Evolutionary conservation across 1,140 invertebrate species (phyloP).

Genomic region (Apis cerana): DNA sequence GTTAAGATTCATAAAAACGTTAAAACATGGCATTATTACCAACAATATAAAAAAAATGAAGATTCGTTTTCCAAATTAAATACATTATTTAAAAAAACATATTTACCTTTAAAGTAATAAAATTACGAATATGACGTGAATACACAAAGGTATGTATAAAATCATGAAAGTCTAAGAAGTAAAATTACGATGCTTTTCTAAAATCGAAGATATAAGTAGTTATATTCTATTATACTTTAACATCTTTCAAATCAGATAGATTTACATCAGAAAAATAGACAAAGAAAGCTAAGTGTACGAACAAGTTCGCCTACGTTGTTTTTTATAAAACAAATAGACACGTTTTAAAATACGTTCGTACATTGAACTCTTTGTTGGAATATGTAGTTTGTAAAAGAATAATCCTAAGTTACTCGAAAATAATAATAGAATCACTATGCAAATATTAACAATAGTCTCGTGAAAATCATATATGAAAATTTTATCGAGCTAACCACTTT

Average conservation of each 20-base stretch:
- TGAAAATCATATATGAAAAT: not conserved
- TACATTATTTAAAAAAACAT: not conserved
- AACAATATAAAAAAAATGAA: not conserved
- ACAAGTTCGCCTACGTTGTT: constrained; percentile 6
- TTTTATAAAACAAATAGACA: constrained; percentile 1
- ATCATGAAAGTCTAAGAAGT: constrained; percentile 28
- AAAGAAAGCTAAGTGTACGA: not conserved
- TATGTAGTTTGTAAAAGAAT: not conserved
- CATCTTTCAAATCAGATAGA: constrained; percentile 34
- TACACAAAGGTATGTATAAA: constrained; percentile 34
- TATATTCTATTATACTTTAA: constrained; percentile 2
- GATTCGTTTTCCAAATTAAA: not conserved
- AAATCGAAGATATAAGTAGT: constrained; percentile 27
- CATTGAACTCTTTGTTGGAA: not conserved
- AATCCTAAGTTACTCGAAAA: not conserved
- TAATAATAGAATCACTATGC: not conserved
- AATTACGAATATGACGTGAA: not conserved
- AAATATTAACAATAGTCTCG: not conserved
- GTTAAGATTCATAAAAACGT: not conserved
- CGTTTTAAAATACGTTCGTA: too few species aligned
- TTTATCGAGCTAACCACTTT: not conserved
- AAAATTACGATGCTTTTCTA: constrained; percentile 27
- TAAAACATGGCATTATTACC: not conserved
- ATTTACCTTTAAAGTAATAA: constrained; percentile 3
- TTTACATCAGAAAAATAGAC: not conserved